Evolutionary conservation across 2,888 invertebrate species (phyloP).

Genomic region (Troides oblongomaculatus): DNA sequence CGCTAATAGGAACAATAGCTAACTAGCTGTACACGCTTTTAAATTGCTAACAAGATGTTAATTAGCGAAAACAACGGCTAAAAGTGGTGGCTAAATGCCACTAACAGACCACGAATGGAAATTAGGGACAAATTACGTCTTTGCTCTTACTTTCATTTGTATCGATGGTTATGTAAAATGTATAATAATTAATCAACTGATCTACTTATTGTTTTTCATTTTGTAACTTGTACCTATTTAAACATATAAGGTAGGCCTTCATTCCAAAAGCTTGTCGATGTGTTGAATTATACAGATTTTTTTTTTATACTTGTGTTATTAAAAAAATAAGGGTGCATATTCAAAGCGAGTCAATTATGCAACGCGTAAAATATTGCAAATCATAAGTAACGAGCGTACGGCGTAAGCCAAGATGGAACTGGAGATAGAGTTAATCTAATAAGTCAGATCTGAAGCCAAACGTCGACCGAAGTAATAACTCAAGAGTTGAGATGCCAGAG

Average conservation of each 20-base stretch:
- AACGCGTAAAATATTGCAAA: slow-evolving; percentile 74
- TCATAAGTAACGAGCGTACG: slow-evolving; percentile 57
- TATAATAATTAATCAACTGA: slow-evolving; percentile 64
- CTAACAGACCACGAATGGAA: slow-evolving; percentile 67
- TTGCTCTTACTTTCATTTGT: slow-evolving; percentile 72
- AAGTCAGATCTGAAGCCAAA: slow-evolving; percentile 75
- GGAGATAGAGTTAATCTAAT: slow-evolving; percentile 77
- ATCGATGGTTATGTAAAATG: slow-evolving; percentile 63
- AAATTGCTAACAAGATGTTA: slow-evolving; percentile 79
- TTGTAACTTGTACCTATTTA: slow-evolving; percentile 50
- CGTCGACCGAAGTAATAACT: slow-evolving; percentile 73
- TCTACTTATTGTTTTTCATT: slow-evolving; percentile 56
- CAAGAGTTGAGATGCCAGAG: slow-evolving; percentile 71
- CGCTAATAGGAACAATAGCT: slow-evolving; percentile 52
- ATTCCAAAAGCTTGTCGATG: slow-evolving; percentile 6
- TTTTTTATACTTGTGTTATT: background rate
- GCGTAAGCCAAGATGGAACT: slow-evolving; percentile 63
- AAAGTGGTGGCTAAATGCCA: slow-evolving; percentile 67
- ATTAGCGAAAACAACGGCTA: slow-evolving; percentile 74
- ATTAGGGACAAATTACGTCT: slow-evolving; percentile 76
- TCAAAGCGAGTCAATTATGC: slow-evolving; percentile 60
- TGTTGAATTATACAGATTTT: slow-evolving; percentile 39
- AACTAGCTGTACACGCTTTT: slow-evolving; percentile 58
- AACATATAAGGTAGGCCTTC: slow-evolving; percentile 34
- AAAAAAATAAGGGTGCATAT: slow-evolving; percentile 44